Evolutionary conservation across 92 coral and sea anemone genomes (phyloP).

Genomic region (Pocillopora meandrina): DNA sequence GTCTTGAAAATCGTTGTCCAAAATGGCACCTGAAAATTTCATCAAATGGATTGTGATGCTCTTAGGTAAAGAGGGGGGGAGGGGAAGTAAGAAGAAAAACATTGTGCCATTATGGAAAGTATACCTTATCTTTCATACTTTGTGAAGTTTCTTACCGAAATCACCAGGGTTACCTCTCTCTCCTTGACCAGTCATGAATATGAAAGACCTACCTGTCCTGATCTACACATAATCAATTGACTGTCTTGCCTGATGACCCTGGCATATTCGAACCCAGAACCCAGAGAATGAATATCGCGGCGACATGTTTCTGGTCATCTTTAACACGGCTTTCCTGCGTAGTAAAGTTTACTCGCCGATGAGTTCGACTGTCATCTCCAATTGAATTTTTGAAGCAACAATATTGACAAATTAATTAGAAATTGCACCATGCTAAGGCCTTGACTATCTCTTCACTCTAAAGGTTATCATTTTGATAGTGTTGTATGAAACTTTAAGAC

Average conservation of each 20-base stretch:
- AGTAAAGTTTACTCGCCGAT: background rate
- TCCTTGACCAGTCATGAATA: background rate
- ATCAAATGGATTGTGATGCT: background rate
- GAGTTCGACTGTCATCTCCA: background rate
- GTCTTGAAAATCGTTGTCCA: slow-evolving; percentile 8
- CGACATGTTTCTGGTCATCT: background rate
- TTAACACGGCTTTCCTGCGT: background rate
- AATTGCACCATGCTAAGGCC: no score
- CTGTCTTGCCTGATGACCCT: background rate
- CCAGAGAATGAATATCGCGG: background rate
- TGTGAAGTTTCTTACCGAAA: background rate
- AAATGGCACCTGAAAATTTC: slow-evolving; percentile 14
- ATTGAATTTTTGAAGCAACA: background rate
- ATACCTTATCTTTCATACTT: background rate
- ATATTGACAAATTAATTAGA: no score
- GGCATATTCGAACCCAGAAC: background rate
- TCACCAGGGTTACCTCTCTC: background rate
- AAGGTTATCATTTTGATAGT: no score
- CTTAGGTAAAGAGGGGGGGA: background rate
- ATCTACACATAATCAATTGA: background rate
- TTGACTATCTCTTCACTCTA: no score
- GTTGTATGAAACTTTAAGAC: no score
- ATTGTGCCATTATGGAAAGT: background rate
- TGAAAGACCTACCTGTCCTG: background rate
- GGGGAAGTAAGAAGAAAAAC: background rate